Percentiles rank a stretch among this genome's conserved stretches.
These are phyloP conservation scores for Dendrocopos noguchii DNA, from an alignment of 2,113 vertebrate genomes.

Conservation along the genomic window DNA sequence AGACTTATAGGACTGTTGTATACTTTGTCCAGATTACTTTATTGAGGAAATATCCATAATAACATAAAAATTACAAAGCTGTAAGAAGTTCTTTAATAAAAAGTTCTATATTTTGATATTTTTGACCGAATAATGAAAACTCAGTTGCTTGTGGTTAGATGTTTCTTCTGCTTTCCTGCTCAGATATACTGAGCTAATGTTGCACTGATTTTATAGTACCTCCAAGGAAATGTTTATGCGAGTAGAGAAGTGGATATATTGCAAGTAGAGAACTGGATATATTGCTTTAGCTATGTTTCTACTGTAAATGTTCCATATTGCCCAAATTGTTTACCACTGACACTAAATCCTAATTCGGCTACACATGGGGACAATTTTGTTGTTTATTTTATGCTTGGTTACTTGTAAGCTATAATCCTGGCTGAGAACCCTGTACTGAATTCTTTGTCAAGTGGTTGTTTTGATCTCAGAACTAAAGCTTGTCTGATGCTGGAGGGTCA, in stretches of 20 bases:
- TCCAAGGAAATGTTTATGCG: not conserved
- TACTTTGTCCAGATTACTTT: not conserved
- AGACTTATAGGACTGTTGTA: not conserved
- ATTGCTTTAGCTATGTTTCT: not conserved
- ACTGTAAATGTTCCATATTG: not conserved
- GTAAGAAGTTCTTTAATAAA: not conserved
- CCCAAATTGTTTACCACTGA: not conserved
- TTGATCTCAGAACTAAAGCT: not conserved
- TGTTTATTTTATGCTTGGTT: not conserved
- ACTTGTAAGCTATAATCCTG: not conserved
- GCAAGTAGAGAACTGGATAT: not conserved
- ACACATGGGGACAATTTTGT: not conserved
- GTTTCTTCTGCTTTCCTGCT: not conserved
- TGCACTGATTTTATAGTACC: not conserved
- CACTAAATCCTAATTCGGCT: not conserved
- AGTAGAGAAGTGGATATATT: not conserved
- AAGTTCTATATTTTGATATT: not conserved
- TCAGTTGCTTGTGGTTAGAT: not conserved
- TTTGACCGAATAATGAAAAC: not conserved
- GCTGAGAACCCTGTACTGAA: not conserved
- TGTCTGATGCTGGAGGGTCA: not conserved
- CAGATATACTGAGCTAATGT: not conserved
- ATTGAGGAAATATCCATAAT: not conserved
- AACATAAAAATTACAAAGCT: not conserved
- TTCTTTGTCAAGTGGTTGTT: accelerated